Conservation (phyloP, 2,888 invertebrate genomes). For the Lordiphosa andalusiaca region DNA sequence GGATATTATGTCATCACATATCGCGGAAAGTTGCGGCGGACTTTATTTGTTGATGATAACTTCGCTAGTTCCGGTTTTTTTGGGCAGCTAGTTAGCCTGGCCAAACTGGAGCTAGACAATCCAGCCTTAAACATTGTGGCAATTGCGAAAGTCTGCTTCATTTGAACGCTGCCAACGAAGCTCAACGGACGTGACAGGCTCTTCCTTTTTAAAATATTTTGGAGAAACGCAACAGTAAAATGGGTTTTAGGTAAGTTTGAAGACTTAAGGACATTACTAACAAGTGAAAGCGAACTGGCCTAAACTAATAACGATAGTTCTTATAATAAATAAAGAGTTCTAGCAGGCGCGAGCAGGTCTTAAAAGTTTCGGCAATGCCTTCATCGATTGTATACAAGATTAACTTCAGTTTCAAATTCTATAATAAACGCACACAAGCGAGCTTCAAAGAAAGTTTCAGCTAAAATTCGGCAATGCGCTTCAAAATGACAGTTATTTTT, state of each 20-base stretch:
- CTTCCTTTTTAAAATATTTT: not conserved
- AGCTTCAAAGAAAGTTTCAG: too few relatives aligned
- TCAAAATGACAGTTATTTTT: too few relatives aligned
- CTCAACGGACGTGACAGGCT: conserved; percentile 52
- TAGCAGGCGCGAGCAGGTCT: too few relatives aligned
- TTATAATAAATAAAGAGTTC: too few relatives aligned
- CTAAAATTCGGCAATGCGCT: too few relatives aligned
- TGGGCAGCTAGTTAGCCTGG: conserved; percentile 17
- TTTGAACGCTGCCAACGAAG: conserved; percentile 47
- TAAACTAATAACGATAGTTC: too few relatives aligned
- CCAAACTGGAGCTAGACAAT: conserved; percentile 33
- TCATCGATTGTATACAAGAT: too few relatives aligned
- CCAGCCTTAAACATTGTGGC: conserved; percentile 20
- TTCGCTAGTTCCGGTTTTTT: conserved; percentile 42
- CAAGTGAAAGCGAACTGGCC: too few relatives aligned
- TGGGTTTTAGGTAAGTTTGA: conserved; percentile 59
- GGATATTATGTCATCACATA: conserved; percentile 41
- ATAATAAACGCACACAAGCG: too few relatives aligned
- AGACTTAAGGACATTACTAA: too few relatives aligned
- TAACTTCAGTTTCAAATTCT: too few relatives aligned
- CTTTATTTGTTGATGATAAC: conserved; percentile 38
- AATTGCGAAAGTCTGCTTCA: conserved; percentile 32
- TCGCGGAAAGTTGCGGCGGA: conserved; percentile 45
- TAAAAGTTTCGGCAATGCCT: too few relatives aligned
- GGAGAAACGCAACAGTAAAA: conserved; percentile 30